Evolutionary conservation across 2,888 invertebrate species (phyloP).

Genomic region (Agriopis leucophaearia): DNA sequence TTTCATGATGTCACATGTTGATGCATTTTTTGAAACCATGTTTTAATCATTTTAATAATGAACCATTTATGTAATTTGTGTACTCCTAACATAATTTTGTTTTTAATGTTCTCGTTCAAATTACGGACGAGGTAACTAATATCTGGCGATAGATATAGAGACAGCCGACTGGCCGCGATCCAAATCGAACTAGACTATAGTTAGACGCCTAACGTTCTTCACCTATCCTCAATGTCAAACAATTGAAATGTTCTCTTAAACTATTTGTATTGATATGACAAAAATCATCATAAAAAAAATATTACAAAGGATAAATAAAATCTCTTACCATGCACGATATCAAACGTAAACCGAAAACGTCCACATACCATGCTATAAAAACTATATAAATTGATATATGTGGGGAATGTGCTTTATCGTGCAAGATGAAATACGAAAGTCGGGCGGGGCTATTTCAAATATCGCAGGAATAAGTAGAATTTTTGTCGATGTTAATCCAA

Average conservation of each 20-base stretch:
- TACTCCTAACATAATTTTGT: conserved; percentile 3
- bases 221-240: conserved; percentile 57
- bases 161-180: conserved; percentile 62
- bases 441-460: background rate
- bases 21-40: background rate
- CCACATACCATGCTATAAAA: conserved; percentile 26
- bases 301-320: conserved; percentile 18
- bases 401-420: conserved; percentile 5
- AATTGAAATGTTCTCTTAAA: conserved; percentile 42
- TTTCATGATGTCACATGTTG: conserved; percentile 8
- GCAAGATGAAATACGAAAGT: conserved; percentile 6
- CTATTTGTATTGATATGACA: conserved; percentile 5
- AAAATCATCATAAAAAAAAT: background rate
- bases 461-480: background rate
- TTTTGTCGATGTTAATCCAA: background rate
- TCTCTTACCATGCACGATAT: conserved; percentile 28
- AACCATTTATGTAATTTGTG: background rate
- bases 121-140: conserved; percentile 43
- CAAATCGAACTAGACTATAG: conserved; percentile 55
- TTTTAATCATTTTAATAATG: background rate
- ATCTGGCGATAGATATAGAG: conserved; percentile 52
- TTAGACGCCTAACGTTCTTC: conserved; percentile 48
- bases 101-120: conserved; percentile 39
- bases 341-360: conserved; percentile 19
- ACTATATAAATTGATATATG: conserved; percentile 1